Base-by-base conservation (phyloP, 2,888 invertebrate species). In the Adela reaumurella region DNA sequence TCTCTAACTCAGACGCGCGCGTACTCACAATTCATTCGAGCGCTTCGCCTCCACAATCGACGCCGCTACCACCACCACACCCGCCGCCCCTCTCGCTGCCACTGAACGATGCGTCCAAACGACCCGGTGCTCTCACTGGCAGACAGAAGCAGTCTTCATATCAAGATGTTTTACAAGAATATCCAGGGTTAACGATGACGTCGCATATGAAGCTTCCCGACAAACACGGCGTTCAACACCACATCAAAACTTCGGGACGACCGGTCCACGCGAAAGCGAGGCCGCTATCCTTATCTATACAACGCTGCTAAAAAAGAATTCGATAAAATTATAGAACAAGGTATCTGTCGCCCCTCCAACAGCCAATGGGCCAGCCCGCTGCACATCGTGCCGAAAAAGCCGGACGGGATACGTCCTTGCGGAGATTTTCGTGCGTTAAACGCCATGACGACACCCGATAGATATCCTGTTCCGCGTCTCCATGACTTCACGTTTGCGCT, bases 401-500 rank as follows among this genome's bases (percentile, higher is more conserved):
- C 47, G 18, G 49, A 51, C 16, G 46, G 45, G 18, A 10, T 47
- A 5, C n/a, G 51, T 18, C 47, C 51, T 6, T 63, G 64, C 48
- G 65, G 64, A 1, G 64, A 69, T 47, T 71, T 64, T 50, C 50
- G 67, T 1, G 43, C 47, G 1, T 55, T 65, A 1, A 70, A 65
- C 49, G 49, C 57, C 0, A 48, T 50, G 17, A 64, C 64, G 0
- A 51, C 55, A n/a, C 61, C 60, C 0, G 62, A 67, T 46, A 43
- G 62, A 1, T 63, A 65, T 48, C 63, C 66, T 0, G 51, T 64
- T 10, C 57, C 60, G 2, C 54, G 61, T 35, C 49, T 67, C 5
- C 51, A 58, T 14, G 62, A 62, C 51, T 58, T 62, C 46, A 43
- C 56, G 6, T 47, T 52, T 14, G 18, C 48, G 1, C 49, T 63